Conservation (phyloP, 2,797 vertebrate species). For the Pangasius sanitwongsei region DNA sequence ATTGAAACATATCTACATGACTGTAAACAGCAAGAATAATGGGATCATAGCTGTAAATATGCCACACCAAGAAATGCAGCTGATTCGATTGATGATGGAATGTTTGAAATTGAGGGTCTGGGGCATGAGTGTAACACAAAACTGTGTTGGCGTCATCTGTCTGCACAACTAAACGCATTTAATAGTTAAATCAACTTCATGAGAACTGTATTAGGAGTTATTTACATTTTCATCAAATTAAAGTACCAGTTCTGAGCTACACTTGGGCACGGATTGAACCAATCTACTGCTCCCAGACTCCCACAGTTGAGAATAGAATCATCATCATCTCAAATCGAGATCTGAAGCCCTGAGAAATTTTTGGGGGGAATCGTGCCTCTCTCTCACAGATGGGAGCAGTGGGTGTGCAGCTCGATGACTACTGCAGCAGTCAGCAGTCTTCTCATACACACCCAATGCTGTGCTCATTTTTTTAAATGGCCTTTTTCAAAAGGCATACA, state of each 20-base stretch:
- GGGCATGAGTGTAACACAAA: not conserved
- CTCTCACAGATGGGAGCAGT: conserved; percentile 41
- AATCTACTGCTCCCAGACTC: not conserved
- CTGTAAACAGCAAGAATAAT: not conserved
- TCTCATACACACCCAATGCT: conserved; percentile 8
- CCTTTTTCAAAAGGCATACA: conserved; percentile 11
- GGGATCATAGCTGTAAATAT: not conserved
- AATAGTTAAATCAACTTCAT: not conserved
- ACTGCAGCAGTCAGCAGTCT: conserved; percentile 39
- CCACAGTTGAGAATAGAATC: not conserved
- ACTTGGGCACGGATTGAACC: not conserved
- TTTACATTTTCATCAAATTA: not conserved
- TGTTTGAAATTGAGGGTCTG: not conserved
- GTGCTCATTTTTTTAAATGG: conserved; percentile 8
- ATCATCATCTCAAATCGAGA: not conserved
- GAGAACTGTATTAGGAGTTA: not conserved
- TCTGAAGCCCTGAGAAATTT: conserved; percentile 28
- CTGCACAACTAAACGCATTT: not conserved
- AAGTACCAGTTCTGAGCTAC: not conserved
- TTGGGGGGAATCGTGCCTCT: conserved; percentile 8
- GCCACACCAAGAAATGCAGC: not conserved
- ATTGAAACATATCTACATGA: not conserved
- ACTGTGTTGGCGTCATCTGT: not conserved
- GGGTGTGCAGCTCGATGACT: conserved; percentile 37
- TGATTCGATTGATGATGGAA: not conserved